A percentile compares a stretch with the other conserved stretches of the same genome.
phyloP scores from a whole-genome alignment of 1,140 invertebrate genomes.

The Lepeophtheirus salmonis region DNA sequence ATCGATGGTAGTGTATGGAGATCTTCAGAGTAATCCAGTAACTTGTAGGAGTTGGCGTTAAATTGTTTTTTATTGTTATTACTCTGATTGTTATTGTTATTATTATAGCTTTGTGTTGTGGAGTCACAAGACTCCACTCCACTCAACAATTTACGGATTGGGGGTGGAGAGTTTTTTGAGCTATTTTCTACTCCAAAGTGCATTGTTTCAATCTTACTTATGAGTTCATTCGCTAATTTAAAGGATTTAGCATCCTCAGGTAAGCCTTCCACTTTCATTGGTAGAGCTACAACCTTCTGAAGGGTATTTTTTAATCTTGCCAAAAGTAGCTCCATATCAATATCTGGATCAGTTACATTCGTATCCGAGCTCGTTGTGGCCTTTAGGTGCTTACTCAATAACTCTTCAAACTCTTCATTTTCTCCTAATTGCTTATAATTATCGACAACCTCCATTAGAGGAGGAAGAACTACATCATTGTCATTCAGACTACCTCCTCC shows the following conservation, averaged over 20 bases:
- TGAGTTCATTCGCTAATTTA: background rate
- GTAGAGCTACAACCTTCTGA: background rate
- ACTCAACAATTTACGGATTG: no score
- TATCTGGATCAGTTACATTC: background rate
- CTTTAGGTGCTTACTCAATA: background rate
- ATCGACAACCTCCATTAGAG: conserved; percentile 11
- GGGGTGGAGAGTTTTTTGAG: no score
- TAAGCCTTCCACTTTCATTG: background rate
- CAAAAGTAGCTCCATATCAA: background rate
- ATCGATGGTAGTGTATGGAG: no score
- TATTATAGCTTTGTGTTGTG: no score
- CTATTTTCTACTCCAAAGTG: background rate
- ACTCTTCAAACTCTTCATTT: background rate
- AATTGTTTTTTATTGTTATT: background rate
- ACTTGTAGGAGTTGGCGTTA: background rate
- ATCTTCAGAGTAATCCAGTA: background rate
- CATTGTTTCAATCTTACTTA: background rate
- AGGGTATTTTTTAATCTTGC: background rate
- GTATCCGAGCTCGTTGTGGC: background rate
- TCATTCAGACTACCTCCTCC: conserved; percentile 18
- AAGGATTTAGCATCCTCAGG: background rate
- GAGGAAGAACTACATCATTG: background rate
- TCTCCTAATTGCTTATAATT: background rate
- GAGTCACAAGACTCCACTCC: no score
- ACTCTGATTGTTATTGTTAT: background rate